These are phyloP conservation scores for Kryptopterus vitreolus DNA, from an alignment of 2,797 vertebrate genomes.

Conservation along the genomic window DNA sequence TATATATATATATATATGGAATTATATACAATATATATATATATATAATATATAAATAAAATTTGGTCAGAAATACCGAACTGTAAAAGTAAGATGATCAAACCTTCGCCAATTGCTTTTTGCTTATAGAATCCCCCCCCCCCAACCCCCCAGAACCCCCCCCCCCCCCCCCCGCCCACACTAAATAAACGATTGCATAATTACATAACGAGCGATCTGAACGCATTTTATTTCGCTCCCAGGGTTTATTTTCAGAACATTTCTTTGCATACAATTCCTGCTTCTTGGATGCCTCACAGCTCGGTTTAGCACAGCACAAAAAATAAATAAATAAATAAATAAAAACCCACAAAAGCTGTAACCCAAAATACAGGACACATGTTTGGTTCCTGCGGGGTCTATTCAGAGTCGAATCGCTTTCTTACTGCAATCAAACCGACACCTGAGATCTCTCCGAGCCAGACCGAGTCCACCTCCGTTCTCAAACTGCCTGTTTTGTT, in stretches of 20 bases:
- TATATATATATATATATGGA: no score
- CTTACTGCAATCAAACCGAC: background rate
- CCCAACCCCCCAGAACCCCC: no score
- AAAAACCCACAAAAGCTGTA: no score
- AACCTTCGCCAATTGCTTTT: background rate
- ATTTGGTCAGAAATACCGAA: background rate
- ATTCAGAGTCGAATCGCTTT: background rate
- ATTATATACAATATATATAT: no score
- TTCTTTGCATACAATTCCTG: background rate
- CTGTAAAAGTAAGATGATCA: background rate
- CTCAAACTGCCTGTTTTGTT: slow-evolving; percentile 3
- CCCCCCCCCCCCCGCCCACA: no score
- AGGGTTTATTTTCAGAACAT: no score
- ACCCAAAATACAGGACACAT: background rate
- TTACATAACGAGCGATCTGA: background rate
- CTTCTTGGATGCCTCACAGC: background rate
- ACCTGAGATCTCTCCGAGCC: background rate
- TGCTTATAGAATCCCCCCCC: background rate
- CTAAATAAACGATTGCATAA: background rate
- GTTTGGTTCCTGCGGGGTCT: slow-evolving; percentile 5
- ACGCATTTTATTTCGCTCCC: background rate
- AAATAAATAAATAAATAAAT: background rate
- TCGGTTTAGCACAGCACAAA: background rate
- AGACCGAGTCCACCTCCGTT: background rate
- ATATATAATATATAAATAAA: no score